Evolutionary conservation across 2,113 vertebrate genomes (phyloP), one percentile per base, ranked within the genome.

Genomic region (Potamarius usumacintae): DNA sequence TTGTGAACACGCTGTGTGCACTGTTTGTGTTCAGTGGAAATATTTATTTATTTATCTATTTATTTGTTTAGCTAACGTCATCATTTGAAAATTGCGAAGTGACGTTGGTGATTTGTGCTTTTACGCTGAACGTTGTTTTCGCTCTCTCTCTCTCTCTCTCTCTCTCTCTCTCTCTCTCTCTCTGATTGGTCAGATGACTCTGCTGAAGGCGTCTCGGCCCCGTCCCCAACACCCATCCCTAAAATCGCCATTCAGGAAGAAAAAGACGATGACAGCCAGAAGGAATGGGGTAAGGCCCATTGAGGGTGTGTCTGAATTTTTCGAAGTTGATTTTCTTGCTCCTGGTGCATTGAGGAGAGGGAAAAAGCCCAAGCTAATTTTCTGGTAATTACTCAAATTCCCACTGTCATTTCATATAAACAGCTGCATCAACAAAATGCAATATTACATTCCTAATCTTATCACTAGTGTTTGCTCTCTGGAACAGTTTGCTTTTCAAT

Each of bases 181-280:
- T 90, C 63, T 85, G 60, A 77, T 86, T 20, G 69, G 60, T 53
- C 86, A 92, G 82, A 92, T 55, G 90, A 92, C 55, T 58, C 30
- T 12, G 52, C 86, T 11, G 93, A 94, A 90, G 93, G 30, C 60
- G 89, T 90, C 87, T 85, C 79, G 57, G 94, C 93, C 20, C 88
- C 86, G 82, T 92, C 93, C 0, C 91, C 94, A 82, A 85, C 89
- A 58, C 76, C 90, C 53, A 93, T 95, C 53, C 95, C 95, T 7
- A 94, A 93, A 92, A 95, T 94, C 52, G 92, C 94, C 87, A 94
- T 94, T 88, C 94, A 94, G 90, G 94, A 95, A 74, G 94, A 95
- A 8, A 86, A 88, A 34, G 92, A 93, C 25, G 95, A 95, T 1
- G 90, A 90, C 69, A 34, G 78, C 85, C 83, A 79, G 77, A 93